phyloP scores from a whole-genome alignment of 1,140 invertebrate species.

The Apis cerana region DNA sequence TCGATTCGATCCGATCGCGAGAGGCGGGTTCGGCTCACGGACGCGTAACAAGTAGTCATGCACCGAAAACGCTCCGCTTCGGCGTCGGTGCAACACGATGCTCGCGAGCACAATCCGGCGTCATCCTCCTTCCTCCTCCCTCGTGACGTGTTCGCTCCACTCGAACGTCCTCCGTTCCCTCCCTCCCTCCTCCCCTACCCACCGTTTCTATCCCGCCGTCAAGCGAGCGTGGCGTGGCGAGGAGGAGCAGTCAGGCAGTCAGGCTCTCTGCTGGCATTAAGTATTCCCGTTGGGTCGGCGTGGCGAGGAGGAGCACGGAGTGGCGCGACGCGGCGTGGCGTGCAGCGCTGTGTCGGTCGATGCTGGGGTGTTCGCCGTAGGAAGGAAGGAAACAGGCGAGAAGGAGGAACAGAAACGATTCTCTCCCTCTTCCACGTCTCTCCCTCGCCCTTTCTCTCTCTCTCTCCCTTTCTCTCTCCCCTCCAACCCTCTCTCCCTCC shows the following conservation, averaged over 20 bases:
- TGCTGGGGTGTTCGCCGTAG: conserved; percentile 46
- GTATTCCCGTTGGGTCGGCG: conserved; percentile 79
- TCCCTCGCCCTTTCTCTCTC: neutral
- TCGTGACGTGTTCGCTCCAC: conserved; percentile 17
- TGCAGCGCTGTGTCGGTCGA: conserved; percentile 31
- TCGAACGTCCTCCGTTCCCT: conserved; percentile 45
- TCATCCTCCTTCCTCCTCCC: conserved; percentile 5
- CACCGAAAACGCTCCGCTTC: conserved; percentile 47
- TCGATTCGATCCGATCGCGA: conserved; percentile 34
- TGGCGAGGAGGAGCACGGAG: conserved; percentile 60
- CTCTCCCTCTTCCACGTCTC: neutral
- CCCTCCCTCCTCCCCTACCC: conserved; percentile 27
- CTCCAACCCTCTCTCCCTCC: neutral
- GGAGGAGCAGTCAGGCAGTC: conserved; percentile 71
- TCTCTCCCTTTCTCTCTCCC: neutral
- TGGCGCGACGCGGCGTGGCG: conserved; percentile 34
- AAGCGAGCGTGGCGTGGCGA: conserved; percentile 72
- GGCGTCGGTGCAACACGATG: conserved; percentile 37
- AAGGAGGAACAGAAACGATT: neutral
- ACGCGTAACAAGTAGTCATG: conserved; percentile 76
- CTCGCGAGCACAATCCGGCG: conserved; percentile 47
- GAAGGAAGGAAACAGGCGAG: conserved; percentile 18
- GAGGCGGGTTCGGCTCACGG: conserved; percentile 51
- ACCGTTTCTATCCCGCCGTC: conserved; percentile 64
- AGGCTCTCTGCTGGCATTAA: conserved; percentile 75